Base-by-base conservation (phyloP, 2,113 vertebrate genomes). In the Prionailurus bengalensis region DNA sequence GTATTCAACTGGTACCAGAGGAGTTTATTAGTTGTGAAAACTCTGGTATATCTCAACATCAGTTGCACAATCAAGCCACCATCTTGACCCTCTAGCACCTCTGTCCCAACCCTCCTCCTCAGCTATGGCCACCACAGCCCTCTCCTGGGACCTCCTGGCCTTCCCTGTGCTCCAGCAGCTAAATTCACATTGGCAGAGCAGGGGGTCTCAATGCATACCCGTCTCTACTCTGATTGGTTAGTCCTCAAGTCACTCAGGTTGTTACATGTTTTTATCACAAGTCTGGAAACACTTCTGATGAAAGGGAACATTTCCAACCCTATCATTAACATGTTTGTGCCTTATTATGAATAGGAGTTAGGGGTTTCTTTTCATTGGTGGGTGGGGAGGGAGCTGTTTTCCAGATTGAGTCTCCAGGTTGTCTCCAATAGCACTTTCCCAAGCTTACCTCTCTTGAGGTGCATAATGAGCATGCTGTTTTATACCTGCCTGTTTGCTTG, bases 1-100 rank as follows among this genome's bases (percentile, higher is more conserved):
- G 23, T 23, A 94, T 89, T 83, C 86, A 58, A n/a, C 55, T n/a
- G 29, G 13, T 31, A 48, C 48, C 55, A 55, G 58, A 91, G 10
- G 14, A 36, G 58, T 78, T 31, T 82, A 55, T 12, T 86, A 16
- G 19, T 51, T 94, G 63, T 85, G 36, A 92, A 88, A 89, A 89
- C 36, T 68, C 36, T 53, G 15, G 27, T 51, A 33, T 70, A 68
- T 45, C 70, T 94, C 15, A 29, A 15, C 36, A 94, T 15, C 23
- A 68, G 0, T 9, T 70, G 5, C n/a, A 74, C 29, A 81, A 36
- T 82, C 23, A 76, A 76, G 6, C 55, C n/a, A 33, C 31, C 9
- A 2, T 53, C 71, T n/a, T 45, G 6, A 33, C 3, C 1, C 12
- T 9, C 27, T 66, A 21, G 12, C 84, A 13, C 8, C 15, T n/a